Conservation (phyloP, 2,113 vertebrate species). For the Athene cunicularia region DNA sequence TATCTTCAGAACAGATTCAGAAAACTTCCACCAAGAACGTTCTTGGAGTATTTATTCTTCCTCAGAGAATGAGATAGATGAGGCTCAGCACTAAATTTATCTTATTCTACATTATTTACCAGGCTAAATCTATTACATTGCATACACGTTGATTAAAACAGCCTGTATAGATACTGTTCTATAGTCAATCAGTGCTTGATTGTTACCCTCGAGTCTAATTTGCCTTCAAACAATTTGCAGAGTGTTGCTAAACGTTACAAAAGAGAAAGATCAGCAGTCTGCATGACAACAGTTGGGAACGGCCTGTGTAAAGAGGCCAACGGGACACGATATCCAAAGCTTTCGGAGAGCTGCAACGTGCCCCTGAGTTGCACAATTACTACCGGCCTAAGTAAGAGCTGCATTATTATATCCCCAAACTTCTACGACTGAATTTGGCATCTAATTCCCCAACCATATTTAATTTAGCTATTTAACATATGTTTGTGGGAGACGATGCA, state of each 20-base stretch:
- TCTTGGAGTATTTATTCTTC: neutral
- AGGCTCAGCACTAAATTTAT: neutral
- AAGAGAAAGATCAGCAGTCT: slow-evolving; percentile 18
- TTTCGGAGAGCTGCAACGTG: neutral
- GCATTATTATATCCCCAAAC: neutral
- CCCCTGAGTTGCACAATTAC: neutral
- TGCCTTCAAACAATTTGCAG: slow-evolving; percentile 15
- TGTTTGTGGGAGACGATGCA: neutral
- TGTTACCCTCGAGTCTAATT: neutral
- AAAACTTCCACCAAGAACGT: neutral
- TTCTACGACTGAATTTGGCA: neutral
- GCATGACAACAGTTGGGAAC: neutral
- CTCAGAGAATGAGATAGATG: neutral
- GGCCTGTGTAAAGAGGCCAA: neutral
- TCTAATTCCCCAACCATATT: neutral
- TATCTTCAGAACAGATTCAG: neutral
- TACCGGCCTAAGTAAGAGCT: neutral
- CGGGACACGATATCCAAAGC: neutral
- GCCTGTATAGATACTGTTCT: neutral
- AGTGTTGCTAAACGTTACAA: slow-evolving; percentile 10
- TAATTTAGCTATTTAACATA: neutral
- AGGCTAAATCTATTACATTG: neutral
- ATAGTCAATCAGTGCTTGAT: neutral
- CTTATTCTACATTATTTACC: neutral
- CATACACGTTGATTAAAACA: neutral